Percentiles rank a stretch among this genome's conserved stretches.
Conservation (phyloP, 1,140 invertebrate species). For the Bombus difficillimus region DNA sequence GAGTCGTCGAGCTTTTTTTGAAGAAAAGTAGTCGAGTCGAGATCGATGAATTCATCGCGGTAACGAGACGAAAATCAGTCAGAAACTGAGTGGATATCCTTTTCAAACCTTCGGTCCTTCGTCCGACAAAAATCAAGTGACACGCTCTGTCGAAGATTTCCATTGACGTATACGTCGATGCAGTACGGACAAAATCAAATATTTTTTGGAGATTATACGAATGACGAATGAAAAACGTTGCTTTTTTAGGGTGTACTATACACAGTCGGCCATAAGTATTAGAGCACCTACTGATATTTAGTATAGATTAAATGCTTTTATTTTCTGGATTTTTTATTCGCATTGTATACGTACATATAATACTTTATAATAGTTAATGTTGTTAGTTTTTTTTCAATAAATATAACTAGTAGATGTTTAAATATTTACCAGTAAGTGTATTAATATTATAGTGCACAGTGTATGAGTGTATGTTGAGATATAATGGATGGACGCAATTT, state of each 20-base stretch:
- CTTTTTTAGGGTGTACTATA: not conserved
- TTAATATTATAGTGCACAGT: too few relatives aligned
- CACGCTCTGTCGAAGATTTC: not conserved
- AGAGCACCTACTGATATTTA: not conserved
- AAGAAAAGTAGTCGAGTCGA: not conserved
- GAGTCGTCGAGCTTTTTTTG: not conserved
- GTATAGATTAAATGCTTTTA: not conserved
- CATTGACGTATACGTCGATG: not conserved
- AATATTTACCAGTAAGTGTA: too few relatives aligned
- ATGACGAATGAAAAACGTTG: not conserved
- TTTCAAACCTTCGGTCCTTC: not conserved
- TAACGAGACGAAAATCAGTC: slow-evolving; percentile 3
- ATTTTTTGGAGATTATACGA: not conserved
- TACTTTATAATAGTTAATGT: not conserved
- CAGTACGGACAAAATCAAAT: not conserved
- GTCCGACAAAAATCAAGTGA: not conserved
- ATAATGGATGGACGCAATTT: too few relatives aligned
- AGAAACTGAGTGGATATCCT: not conserved
- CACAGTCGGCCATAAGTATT: not conserved
- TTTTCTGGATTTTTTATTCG: not conserved
- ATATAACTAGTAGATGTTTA: too few relatives aligned
- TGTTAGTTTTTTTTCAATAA: too few relatives aligned
- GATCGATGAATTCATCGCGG: not conserved
- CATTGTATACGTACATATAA: not conserved
- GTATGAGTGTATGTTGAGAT: too few relatives aligned